Conservation (phyloP, 2,888 invertebrate species). For the Microplitis deprimator region DNA sequence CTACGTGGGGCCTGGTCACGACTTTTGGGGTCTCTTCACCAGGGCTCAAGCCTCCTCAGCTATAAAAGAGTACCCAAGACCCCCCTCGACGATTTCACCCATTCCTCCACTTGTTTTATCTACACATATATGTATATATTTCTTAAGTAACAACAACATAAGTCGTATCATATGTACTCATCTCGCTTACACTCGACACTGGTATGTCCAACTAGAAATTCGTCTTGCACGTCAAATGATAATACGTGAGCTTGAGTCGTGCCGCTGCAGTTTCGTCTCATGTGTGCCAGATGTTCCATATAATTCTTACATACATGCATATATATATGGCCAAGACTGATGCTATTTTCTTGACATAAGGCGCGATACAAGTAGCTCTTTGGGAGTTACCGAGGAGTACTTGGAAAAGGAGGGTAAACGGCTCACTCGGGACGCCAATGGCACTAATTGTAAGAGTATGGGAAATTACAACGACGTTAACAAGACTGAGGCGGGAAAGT, state of each 20-base stretch:
- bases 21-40: conserved; percentile 32
- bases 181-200: conserved; percentile 1
- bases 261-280: neutral
- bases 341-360: conserved; percentile 6
- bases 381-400: neutral
- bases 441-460: conserved; percentile 35
- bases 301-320: conserved; percentile 9
- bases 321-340: neutral
- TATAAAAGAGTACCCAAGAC: conserved; percentile 3
- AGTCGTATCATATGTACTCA: conserved; percentile 24
- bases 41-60: neutral
- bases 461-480: conserved; percentile 39
- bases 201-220: conserved; percentile 5
- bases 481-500: conserved; percentile 31
- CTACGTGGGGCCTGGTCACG: conserved; percentile 40
- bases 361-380: neutral
- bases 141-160: neutral
- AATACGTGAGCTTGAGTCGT: conserved; percentile 21
- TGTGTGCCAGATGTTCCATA: conserved; percentile 21
- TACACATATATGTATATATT: neutral
- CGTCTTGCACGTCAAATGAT: conserved; percentile 19
- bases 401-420: conserved; percentile 12
- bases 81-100: conserved; percentile 33
- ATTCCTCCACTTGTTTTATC: conserved; percentile 6
- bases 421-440: conserved; percentile 27